Percentiles rank a stretch among this genome's conserved stretches.
These are phyloP conservation scores for Thalassophryne amazonica DNA, from an alignment of 2,797 vertebrate genomes.

Conservation along the genomic window DNA sequence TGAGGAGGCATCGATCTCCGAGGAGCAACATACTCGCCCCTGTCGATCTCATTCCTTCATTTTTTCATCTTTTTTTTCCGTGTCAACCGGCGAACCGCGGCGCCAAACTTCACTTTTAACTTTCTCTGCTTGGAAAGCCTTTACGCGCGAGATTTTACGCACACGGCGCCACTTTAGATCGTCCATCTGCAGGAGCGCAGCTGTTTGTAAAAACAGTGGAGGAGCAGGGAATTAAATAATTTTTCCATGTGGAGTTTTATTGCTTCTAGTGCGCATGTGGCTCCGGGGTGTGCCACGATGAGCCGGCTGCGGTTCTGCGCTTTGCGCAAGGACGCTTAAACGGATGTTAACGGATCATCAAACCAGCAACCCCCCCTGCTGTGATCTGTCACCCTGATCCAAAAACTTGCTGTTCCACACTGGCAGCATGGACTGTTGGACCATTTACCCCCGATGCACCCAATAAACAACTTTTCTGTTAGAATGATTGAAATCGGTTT, in stretches of 20 bases:
- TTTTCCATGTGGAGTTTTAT: background rate
- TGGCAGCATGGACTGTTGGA: constrained; percentile 33
- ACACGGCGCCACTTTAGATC: background rate
- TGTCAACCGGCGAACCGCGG: background rate
- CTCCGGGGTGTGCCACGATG: background rate
- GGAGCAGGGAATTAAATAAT: background rate
- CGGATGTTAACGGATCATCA: constrained; percentile 22
- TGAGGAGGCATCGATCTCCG: constrained; percentile 45
- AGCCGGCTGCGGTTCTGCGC: background rate
- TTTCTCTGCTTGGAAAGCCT: constrained; percentile 23
- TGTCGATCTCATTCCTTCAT: constrained; percentile 9
- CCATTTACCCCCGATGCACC: constrained; percentile 11
- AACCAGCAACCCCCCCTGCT: constrained; percentile 34
- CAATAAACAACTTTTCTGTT: constrained; percentile 37
- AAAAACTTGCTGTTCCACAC: constrained; percentile 28
- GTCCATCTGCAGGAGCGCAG: background rate
- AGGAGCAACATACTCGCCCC: too few relatives aligned
- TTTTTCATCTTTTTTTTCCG: background rate
- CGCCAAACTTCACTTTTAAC: constrained; percentile 8
- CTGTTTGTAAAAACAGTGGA: background rate
- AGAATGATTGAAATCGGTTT: constrained; percentile 3
- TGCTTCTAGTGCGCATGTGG: background rate
- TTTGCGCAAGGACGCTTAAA: constrained; percentile 8
- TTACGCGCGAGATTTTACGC: constrained; percentile 15
- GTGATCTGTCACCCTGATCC: background rate